Percentiles rank a stretch among this genome's conserved stretches.
phyloP scores from a whole-genome alignment of 2,113 vertebrate species.

The Lasiurus borealis region DNA sequence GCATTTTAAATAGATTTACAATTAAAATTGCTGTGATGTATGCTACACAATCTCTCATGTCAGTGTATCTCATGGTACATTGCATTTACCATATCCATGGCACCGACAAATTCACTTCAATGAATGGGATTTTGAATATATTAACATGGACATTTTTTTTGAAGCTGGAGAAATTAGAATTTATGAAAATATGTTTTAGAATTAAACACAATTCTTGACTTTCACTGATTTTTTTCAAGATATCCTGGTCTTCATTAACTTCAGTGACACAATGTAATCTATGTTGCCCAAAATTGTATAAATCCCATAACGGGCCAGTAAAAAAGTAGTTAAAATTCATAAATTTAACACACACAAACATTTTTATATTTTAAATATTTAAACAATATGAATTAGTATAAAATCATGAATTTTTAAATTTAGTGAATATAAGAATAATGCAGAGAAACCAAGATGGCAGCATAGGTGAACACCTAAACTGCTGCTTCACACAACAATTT shows the following conservation, averaged over 20 bases:
- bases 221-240: slow-evolving; percentile 28
- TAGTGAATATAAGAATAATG: neutral
- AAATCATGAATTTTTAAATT: slow-evolving; percentile 1
- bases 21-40: neutral
- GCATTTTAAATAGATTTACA: neutral
- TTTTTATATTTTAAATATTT: neutral
- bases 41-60: neutral
- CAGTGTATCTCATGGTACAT: neutral
- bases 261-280: neutral
- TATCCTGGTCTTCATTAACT: neutral
- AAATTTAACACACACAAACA: neutral
- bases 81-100: neutral
- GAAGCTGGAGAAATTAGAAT: neutral
- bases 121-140: neutral
- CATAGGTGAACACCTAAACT: too few species aligned
- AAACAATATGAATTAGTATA: neutral
- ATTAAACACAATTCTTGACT: neutral
- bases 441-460: too few species aligned
- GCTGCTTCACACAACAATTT: too few species aligned
- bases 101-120: neutral
- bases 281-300: neutral
- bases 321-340: neutral
- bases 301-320: neutral
- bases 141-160: neutral
- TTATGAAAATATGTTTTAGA: neutral